phyloP scores from a whole-genome alignment of 2,797 vertebrate species.

The Enoplosus armatus region DNA sequence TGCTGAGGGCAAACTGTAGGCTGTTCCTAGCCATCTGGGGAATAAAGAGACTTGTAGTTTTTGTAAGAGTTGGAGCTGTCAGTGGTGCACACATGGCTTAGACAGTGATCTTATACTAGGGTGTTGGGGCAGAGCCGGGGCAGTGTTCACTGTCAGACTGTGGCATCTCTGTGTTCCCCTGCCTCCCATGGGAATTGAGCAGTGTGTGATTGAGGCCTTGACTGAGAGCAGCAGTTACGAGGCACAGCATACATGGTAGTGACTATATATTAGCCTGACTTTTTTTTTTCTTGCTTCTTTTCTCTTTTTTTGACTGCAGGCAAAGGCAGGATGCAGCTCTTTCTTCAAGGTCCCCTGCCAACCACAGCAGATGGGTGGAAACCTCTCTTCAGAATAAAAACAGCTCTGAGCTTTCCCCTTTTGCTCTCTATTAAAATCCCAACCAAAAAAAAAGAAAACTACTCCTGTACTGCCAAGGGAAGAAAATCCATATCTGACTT shows the following conservation, averaged over 20 bases:
- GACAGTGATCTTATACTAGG: constrained; percentile 68
- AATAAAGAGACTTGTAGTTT: constrained; percentile 73
- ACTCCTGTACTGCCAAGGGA: constrained; percentile 22
- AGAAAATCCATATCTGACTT: constrained; percentile 44
- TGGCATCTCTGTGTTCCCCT: constrained; percentile 63
- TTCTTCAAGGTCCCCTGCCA: constrained; percentile 74
- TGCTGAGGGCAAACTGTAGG: constrained; percentile 68
- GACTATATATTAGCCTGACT: constrained; percentile 75
- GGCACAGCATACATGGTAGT: constrained; percentile 58
- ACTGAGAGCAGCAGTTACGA: constrained; percentile 70
- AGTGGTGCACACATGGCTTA: constrained; percentile 62
- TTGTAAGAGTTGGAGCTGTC: constrained; percentile 64
- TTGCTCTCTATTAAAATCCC: constrained; percentile 63
- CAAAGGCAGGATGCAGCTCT: constrained; percentile 61
- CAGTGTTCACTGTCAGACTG: constrained; percentile 71
- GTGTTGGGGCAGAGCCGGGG: constrained; percentile 62
- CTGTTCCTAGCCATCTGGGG: constrained; percentile 58
- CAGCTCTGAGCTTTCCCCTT: constrained; percentile 64
- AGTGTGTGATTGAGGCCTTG: constrained; percentile 78
- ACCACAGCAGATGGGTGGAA: constrained; percentile 72
- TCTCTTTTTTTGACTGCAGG: constrained; percentile 65
- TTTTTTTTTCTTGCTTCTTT: constrained; percentile 43
- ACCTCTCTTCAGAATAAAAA: constrained; percentile 72
- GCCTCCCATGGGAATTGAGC: constrained; percentile 64
- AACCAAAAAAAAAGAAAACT: constrained; percentile 5